These are phyloP conservation scores for Nephila pilipes DNA, from an alignment of 1,140 invertebrate species.

Conservation along the genomic window DNA sequence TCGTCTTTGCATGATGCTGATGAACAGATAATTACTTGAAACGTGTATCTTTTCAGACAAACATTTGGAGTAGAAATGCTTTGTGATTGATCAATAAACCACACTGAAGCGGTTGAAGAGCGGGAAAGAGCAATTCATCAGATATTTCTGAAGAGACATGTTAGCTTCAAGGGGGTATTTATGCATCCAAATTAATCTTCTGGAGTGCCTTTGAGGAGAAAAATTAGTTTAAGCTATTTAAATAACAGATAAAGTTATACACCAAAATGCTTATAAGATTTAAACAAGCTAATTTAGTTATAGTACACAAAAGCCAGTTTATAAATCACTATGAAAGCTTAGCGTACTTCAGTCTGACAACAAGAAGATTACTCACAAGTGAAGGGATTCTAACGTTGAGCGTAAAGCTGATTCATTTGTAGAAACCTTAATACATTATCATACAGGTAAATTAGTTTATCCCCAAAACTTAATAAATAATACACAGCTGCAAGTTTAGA, in stretches of 20 bases:
- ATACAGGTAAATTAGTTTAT: too few relatives aligned
- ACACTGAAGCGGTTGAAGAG: not conserved
- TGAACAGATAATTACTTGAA: not conserved
- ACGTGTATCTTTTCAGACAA: slow-evolving; percentile 4
- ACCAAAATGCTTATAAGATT: not conserved
- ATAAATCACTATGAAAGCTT: too few relatives aligned
- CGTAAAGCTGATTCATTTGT: too few relatives aligned
- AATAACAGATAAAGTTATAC: not conserved
- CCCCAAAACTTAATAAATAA: too few relatives aligned
- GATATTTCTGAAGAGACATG: not conserved
- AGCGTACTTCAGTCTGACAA: too few relatives aligned
- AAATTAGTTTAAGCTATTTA: not conserved
- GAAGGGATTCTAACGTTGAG: too few relatives aligned
- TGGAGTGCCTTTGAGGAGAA: not conserved
- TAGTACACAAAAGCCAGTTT: too few relatives aligned
- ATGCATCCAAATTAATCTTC: not conserved
- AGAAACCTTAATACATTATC: too few relatives aligned
- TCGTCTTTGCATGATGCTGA: not conserved
- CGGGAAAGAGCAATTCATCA: not conserved
- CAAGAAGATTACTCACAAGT: too few relatives aligned
- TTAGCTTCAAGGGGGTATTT: not conserved
- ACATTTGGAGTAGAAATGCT: not conserved
- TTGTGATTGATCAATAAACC: not conserved
- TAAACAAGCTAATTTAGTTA: not conserved
- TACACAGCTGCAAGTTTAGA: too few relatives aligned